Conservation (phyloP, 2,888 invertebrate species). For the Malachius bipustulatus region DNA sequence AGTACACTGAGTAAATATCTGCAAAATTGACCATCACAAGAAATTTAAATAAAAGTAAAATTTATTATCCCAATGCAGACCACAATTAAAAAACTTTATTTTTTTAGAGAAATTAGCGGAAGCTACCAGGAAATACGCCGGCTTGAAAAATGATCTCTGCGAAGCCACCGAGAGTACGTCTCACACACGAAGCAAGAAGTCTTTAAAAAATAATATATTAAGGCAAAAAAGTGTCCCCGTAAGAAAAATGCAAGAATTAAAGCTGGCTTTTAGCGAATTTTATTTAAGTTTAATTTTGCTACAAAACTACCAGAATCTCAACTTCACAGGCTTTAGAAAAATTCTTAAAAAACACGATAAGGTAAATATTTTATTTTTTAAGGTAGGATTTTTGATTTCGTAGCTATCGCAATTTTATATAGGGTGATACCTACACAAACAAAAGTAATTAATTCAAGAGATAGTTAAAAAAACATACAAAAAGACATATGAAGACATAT, state of each 20-base stretch:
- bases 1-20: too few relatives aligned
- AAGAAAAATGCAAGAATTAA: slow-evolving; percentile 82
- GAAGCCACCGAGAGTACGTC: slow-evolving; percentile 33
- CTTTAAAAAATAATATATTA: slow-evolving; percentile 31
- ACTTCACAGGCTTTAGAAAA: slow-evolving; percentile 97
- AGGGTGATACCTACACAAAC: too few relatives aligned
- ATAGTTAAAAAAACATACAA: too few relatives aligned
- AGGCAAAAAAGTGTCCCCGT: slow-evolving; percentile 43
- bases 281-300: slow-evolving; percentile 91
- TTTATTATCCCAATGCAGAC: too few relatives aligned
- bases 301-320: slow-evolving; percentile 97
- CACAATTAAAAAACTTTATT: too few relatives aligned
- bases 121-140: slow-evolving; percentile 89
- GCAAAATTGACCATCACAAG: too few relatives aligned
- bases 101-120: slow-evolving; percentile 87
- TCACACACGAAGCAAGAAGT: slow-evolving; percentile 28
- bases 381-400: too few relatives aligned
- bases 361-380: slow-evolving; percentile 40
- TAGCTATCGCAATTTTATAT: too few relatives aligned
- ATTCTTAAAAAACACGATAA: slow-evolving; percentile 99
- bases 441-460: too few relatives aligned
- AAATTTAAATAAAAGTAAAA: too few relatives aligned
- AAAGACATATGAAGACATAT: too few relatives aligned
- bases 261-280: slow-evolving; percentile 97
- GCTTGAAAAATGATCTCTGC: slow-evolving; percentile 73